phyloP scores from a whole-genome alignment of 1,140 invertebrate species.

The Ylistrum balloti region DNA sequence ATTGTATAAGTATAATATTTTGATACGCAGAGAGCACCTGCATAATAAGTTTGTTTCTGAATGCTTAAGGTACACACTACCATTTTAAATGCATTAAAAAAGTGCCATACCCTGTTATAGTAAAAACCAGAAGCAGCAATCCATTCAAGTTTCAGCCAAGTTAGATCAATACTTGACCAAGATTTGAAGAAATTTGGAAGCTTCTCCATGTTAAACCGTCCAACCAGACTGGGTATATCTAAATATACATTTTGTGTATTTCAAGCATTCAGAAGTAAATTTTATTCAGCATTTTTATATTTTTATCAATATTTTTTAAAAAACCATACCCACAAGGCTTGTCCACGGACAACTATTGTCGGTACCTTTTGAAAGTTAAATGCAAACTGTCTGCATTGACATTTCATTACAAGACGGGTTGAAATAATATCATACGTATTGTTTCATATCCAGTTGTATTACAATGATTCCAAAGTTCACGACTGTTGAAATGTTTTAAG shows the following conservation, averaged over 20 bases:
- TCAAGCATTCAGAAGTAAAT: conserved; percentile 34
- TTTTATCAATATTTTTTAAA: conserved; percentile 14
- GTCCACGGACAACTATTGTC: neutral
- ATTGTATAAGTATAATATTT: conserved; percentile 4
- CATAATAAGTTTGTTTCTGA: conserved; percentile 21
- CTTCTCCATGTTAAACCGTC: conserved; percentile 7
- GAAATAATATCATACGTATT: conserved; percentile 27
- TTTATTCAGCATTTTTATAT: conserved; percentile 30
- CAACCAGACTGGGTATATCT: neutral
- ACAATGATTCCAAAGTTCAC: conserved; percentile 38
- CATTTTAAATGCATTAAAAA: conserved; percentile 17
- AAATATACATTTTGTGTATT: neutral
- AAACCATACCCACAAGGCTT: neutral
- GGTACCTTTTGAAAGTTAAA: conserved; percentile 13
- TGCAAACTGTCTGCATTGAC: conserved; percentile 33
- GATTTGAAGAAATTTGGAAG: neutral
- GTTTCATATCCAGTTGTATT: neutral
- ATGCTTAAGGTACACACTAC: neutral
- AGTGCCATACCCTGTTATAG: neutral
- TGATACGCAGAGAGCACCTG: conserved; percentile 31
- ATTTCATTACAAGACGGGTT: neutral
- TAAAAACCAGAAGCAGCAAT: neutral
- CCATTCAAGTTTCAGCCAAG: neutral
- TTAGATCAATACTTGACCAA: neutral
- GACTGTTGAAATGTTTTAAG: conserved; percentile 39